Conservation (phyloP, 2,113 vertebrate genomes). For the Albula goreensis region DNA sequence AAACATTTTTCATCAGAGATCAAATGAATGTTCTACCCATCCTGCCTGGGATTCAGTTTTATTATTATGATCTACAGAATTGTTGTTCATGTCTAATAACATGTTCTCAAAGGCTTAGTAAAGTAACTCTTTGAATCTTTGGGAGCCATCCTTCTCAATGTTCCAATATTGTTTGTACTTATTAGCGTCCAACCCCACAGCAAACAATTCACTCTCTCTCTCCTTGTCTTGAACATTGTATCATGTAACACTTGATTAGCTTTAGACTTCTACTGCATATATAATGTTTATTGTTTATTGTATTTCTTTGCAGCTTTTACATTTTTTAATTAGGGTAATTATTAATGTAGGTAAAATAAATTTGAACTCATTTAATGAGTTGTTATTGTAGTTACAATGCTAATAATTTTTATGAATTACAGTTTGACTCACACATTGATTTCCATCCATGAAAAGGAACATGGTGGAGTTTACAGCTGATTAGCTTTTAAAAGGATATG, state of each 20-base stretch:
- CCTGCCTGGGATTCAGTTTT: no score
- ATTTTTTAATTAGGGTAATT: not conserved
- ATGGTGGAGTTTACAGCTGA: not conserved
- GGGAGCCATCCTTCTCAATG: not conserved
- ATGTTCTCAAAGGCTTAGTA: not conserved
- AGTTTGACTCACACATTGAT: not conserved
- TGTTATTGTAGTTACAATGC: not conserved
- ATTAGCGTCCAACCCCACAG: not conserved
- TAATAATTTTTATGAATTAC: not conserved
- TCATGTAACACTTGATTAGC: not conserved
- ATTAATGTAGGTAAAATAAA: not conserved
- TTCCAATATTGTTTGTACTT: not conserved
- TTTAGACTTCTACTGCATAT: not conserved
- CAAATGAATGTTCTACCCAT: no score
- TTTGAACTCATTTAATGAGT: not conserved
- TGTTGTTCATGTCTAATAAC: not conserved
- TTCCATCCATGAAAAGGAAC: not conserved
- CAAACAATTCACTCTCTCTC: not conserved
- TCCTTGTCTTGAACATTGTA: not conserved
- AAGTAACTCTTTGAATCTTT: not conserved
- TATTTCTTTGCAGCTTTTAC: not conserved
- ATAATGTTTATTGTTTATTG: not conserved
- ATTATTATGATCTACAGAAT: not conserved
- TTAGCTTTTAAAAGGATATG: not conserved
- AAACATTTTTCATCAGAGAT: no score